Evolutionary conservation across 1,140 invertebrate genomes (phyloP).

Genomic region (Drosophila fuyamai): DNA sequence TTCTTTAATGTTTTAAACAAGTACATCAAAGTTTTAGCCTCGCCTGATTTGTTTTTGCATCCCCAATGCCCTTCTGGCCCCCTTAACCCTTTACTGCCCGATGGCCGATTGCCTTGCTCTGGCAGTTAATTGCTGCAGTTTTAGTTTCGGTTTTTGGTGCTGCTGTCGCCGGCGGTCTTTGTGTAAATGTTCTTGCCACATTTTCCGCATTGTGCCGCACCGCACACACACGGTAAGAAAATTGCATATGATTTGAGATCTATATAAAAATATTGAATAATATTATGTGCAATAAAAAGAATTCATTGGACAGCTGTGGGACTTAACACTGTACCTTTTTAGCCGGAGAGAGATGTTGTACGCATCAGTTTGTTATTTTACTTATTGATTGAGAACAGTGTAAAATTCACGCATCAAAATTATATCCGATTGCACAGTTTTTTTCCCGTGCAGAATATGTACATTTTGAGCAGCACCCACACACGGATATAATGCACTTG

Average conservation of each 20-base stretch:
- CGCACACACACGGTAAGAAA: neutral
- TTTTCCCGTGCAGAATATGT: neutral
- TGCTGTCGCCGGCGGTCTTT: conserved; percentile 41
- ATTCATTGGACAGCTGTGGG: too few relatives aligned
- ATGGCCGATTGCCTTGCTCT: conserved; percentile 17
- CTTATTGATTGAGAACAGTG: too few relatives aligned
- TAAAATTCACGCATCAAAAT: too few relatives aligned
- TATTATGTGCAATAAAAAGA: too few relatives aligned
- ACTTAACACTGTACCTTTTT: too few relatives aligned
- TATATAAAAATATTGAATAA: too few relatives aligned
- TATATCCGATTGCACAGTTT: neutral
- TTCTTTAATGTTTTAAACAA: conserved; percentile 69
- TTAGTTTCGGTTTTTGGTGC: conserved; percentile 45
- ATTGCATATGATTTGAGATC: too few relatives aligned
- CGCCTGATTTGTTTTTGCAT: conserved; percentile 55
- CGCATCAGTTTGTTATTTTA: too few relatives aligned
- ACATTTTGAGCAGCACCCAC: neutral
- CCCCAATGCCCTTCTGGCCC: neutral
- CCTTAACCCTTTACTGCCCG: conserved; percentile 9
- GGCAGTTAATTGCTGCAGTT: conserved; percentile 52
- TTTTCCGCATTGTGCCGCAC: conserved; percentile 36
- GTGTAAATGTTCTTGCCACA: conserved; percentile 53
- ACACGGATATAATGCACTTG: conserved; percentile 12
- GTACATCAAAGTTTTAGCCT: conserved; percentile 67
- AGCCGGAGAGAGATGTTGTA: too few relatives aligned